Conservation (phyloP, 2,113 vertebrate species). For the Grus americana region DNA sequence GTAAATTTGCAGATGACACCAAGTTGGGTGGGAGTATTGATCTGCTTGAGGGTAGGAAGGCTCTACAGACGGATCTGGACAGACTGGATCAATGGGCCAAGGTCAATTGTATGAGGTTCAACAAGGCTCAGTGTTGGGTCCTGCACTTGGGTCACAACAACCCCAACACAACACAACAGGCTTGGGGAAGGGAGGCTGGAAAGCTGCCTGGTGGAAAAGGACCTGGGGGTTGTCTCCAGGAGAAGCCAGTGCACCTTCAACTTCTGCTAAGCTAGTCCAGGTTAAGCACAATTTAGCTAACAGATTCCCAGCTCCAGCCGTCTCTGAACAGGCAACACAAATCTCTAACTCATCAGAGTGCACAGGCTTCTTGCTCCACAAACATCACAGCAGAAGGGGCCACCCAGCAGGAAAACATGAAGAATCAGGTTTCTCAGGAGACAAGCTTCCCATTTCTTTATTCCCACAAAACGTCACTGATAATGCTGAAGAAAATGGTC, state of each 20-base stretch:
- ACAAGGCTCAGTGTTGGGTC: neutral
- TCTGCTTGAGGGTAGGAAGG: neutral
- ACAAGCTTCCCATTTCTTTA: neutral
- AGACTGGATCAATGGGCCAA: accelerated
- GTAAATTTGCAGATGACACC: neutral
- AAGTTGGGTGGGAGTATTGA: accelerated
- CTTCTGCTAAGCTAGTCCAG: neutral
- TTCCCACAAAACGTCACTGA: neutral
- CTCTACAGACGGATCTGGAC: neutral
- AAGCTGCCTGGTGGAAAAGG: neutral
- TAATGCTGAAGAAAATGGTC: neutral
- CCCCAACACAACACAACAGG: accelerated
- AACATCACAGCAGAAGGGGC: neutral
- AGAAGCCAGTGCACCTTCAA: neutral
- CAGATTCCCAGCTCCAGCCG: neutral
- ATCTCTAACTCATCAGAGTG: neutral
- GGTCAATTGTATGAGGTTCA: neutral
- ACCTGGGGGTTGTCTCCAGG: neutral
- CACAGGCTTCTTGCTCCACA: neutral
- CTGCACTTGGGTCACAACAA: neutral
- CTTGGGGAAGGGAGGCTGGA: neutral
- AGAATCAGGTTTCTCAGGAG: neutral
- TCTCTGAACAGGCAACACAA: neutral
- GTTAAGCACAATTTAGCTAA: neutral
- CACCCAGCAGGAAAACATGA: neutral